These are phyloP conservation scores for Manis javanica DNA, from an alignment of 2,797 vertebrate genomes.

Conservation along the genomic window DNA sequence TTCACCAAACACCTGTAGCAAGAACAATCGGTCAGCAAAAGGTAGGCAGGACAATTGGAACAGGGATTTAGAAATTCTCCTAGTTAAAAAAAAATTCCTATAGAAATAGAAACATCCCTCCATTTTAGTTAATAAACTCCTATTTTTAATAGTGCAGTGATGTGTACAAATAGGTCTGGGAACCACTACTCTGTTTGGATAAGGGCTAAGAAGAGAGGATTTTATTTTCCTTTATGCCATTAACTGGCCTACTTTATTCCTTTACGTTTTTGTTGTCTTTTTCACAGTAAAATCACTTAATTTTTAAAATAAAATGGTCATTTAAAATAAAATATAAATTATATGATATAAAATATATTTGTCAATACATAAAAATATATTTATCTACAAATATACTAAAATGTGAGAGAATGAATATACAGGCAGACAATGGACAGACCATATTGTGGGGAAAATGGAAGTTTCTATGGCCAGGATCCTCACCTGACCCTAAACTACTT, in stretches of 20 bases:
- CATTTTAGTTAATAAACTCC: background rate
- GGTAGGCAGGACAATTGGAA: background rate
- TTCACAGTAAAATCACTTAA: slow-evolving; percentile 2
- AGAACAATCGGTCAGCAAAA: background rate
- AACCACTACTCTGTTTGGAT: background rate
- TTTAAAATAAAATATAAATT: background rate
- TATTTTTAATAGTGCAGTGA: background rate
- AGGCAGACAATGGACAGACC: background rate
- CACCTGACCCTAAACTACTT: too few species aligned
- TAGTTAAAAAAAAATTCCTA: background rate
- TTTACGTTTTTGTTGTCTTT: background rate
- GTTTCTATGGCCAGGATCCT: too few species aligned
- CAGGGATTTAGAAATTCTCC: background rate
- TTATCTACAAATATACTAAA: background rate
- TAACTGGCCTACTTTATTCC: background rate
- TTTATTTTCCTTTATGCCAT: background rate
- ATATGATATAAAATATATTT: background rate
- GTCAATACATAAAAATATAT: background rate
- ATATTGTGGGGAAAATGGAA: too few species aligned
- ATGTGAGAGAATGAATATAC: background rate
- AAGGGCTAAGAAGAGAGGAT: background rate
- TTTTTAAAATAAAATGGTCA: background rate
- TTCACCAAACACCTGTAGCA: background rate
- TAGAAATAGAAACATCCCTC: background rate
- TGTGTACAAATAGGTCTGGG: background rate